A percentile compares a stretch with the other conserved stretches of the same genome.
These are phyloP conservation scores for Ondatra zibethicus DNA, from an alignment of 2,113 vertebrate genomes.

Conservation along the genomic window DNA sequence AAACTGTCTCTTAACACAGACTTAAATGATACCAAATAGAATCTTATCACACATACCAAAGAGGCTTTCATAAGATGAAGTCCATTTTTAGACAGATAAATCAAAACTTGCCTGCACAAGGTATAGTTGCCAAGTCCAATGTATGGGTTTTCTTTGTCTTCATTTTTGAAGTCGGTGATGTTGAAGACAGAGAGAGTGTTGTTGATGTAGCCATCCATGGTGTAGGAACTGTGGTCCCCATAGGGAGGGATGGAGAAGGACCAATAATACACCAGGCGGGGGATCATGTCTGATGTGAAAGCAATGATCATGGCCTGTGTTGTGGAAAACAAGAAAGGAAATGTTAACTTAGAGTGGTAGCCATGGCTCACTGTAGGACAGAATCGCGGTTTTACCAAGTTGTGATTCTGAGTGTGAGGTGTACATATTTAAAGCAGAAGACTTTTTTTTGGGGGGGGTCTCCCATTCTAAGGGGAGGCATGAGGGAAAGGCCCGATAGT, in stretches of 20 bases:
- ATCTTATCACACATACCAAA: background rate
- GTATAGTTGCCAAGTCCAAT: constrained; percentile 80
- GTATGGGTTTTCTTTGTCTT: constrained; percentile 82
- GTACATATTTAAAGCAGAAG: background rate
- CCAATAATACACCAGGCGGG: constrained; percentile 97
- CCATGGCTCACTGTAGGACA: background rate
- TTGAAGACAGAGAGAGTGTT: constrained; percentile 93
- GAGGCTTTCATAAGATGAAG: constrained; percentile 1
- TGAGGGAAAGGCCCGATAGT: background rate
- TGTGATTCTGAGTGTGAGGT: background rate
- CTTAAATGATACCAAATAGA: background rate
- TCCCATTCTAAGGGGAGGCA: background rate
- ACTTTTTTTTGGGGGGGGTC: background rate
- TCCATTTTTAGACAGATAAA: background rate
- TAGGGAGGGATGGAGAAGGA: constrained; percentile 94
- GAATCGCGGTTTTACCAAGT: background rate
- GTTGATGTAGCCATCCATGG: constrained; percentile 96
- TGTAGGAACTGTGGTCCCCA: constrained; percentile 83
- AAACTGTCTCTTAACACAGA: background rate
- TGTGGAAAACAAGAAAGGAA: constrained; percentile 39
- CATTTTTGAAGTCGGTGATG: constrained; percentile 87
- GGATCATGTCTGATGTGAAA: constrained; percentile 98
- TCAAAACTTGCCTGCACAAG: constrained; percentile 91
- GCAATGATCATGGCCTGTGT: constrained; percentile 96
- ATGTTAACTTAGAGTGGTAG: background rate